Conservation (phyloP, 2,113 vertebrate genomes). For the Progne subis region DNA sequence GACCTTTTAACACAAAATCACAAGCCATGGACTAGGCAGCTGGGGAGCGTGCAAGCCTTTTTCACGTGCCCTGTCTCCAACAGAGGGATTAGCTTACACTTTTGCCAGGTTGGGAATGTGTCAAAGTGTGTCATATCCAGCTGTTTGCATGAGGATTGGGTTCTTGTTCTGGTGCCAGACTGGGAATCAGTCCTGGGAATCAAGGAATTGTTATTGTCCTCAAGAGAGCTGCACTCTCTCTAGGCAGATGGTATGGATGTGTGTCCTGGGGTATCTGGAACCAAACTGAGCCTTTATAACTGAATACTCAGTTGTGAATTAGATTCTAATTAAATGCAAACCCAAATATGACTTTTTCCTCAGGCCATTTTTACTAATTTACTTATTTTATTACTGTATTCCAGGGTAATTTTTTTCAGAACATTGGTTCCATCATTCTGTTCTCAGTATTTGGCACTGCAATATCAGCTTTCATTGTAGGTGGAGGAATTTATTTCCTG, state of each 20-base stretch:
- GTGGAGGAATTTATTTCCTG: conserved; percentile 97
- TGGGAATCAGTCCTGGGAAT: not conserved
- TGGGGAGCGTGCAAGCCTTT: not conserved
- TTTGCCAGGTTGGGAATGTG: not conserved
- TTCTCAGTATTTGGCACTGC: conserved; percentile 97
- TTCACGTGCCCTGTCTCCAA: not conserved
- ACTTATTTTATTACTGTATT: conserved; percentile 4
- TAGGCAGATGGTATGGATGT: not conserved
- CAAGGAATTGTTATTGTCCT: not conserved
- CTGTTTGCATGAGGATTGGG: not conserved
- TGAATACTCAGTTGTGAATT: not conserved
- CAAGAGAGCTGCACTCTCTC: not conserved
- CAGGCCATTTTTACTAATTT: not conserved
- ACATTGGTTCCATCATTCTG: conserved; percentile 96
- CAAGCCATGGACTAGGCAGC: not conserved
- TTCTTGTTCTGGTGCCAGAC: not conserved
- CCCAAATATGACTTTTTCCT: not conserved
- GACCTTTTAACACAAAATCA: not conserved
- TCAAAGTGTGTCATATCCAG: not conserved
- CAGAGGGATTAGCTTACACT: not conserved
- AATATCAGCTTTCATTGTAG: conserved; percentile 97
- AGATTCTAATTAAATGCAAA: not conserved
- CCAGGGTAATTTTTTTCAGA: conserved; percentile 99
- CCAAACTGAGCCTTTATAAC: not conserved
- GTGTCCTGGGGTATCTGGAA: not conserved